Evolutionary conservation across 2,888 invertebrate species (phyloP).

Genomic region (Meandrusa payeni): DNA sequence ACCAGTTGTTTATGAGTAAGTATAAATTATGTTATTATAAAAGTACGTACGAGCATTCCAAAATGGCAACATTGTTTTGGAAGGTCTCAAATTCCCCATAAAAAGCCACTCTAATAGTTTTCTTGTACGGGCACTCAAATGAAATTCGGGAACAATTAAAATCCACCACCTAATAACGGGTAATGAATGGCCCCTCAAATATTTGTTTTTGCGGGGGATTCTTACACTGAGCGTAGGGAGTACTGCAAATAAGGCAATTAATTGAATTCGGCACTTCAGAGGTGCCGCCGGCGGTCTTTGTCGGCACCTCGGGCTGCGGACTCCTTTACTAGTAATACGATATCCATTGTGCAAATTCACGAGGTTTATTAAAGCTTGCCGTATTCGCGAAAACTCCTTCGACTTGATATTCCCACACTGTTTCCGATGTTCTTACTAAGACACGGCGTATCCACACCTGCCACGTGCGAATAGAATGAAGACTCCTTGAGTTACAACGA

Average conservation of each 20-base stretch:
- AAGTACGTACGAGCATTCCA: too few relatives aligned
- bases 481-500: slow-evolving; percentile 42
- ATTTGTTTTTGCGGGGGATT: slow-evolving; percentile 76
- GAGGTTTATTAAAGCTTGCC: slow-evolving; percentile 32
- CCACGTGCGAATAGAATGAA: slow-evolving; percentile 35
- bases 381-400: slow-evolving; percentile 48
- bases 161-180: slow-evolving; percentile 65
- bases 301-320: slow-evolving; percentile 53
- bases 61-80: too few relatives aligned
- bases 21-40: too few relatives aligned
- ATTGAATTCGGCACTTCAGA: slow-evolving; percentile 79
- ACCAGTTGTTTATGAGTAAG: too few relatives aligned
- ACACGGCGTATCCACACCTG: slow-evolving; percentile 41
- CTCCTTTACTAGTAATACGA: slow-evolving; percentile 50
- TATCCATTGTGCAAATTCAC: slow-evolving; percentile 55
- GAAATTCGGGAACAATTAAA: slow-evolving; percentile 37
- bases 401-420: slow-evolving; percentile 45
- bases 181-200: slow-evolving; percentile 72
- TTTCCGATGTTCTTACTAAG: slow-evolving; percentile 30
- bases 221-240: slow-evolving; percentile 58
- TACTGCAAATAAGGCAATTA: slow-evolving; percentile 76
- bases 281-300: slow-evolving; percentile 67
- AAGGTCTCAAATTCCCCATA: too few relatives aligned
- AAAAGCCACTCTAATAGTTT: too few relatives aligned
- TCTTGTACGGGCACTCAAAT: background rate